Evolutionary conservation across 2,113 vertebrate genomes (phyloP), one percentile per base, ranked within the genome.

Genomic region (Dryoscopus gambensis): DNA sequence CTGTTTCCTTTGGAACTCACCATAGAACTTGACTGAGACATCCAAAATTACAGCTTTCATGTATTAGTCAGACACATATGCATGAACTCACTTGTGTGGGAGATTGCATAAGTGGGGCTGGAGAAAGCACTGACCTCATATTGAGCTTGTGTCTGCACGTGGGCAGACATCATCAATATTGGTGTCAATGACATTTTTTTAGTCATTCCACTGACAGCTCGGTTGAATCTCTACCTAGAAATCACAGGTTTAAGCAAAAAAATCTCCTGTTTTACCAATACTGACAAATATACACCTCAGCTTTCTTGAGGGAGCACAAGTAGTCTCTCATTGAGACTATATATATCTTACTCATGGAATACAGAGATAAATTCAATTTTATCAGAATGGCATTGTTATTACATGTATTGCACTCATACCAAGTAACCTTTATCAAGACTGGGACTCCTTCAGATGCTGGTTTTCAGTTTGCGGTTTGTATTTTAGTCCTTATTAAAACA

Each of bases 261-360:
- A 0, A 64, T n/a, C 23, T 52, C 12, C 33, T 37, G 2, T 27
- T 53, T 77, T 78, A 47, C 1, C 1, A 18, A 3, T 68, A 18
- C 5, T 81, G 15, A 46, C 21, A 47, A 71, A 49, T 24, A 31
- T 1, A 46, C 8, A 13, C 17, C 18, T 82, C 57, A 71, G 2
- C 17, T 40, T 83, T 71, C 49, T 33, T 60, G 40, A 82, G 50
- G 31, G 13, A 91, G 20, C 23, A 30, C 23, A 56, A 78, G 44
- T 15, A 69, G 28, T 15, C 44, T 63, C 9, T 39, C 13, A 42
- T 7, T 42, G 37, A 63, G 17, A 78, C 13, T 57, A 7, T 7
- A 37, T 55, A 18, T 25, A 1, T 67, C 18, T 73, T 56, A 40
- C 8, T 57, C 18, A 37, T 44, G 44, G 47, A 67, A 67, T 30